Evolutionary conservation across 2,888 invertebrate species (phyloP), one percentile per base, ranked within the genome.

Genomic region (Girardia tigrina): DNA sequence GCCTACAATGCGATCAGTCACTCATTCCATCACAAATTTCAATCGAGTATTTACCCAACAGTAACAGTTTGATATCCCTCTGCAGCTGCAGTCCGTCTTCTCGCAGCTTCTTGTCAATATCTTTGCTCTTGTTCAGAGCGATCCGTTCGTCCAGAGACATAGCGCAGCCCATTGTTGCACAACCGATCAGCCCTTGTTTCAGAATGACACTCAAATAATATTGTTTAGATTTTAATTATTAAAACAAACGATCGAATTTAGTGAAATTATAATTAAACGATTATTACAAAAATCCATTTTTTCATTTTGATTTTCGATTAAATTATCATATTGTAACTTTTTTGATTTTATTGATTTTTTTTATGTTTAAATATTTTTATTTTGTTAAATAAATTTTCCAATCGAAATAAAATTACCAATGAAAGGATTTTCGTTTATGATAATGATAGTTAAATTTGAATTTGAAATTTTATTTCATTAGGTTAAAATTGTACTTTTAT

Each of bases 121-220:
- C 90, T 87, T 92, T 91, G 88, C 92, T 94, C 86, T 94, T 89
- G 86, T 94, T 95, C 86, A 92, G 89, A 84, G 97, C 95, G 85
- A 92, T 93, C 87, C 95, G 89, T 88, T 98, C 97, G 87, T 98
- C 97, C 82, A 94, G 94, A 87, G 94, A 95, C 90, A 95, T 92
- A 86, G 95, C 93, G 88, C 97, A 97, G 88, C 95, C 95, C 95
- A 97, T 95, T 77, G n/a, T 78, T 80, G 16, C 16, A 36, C 8
- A 36, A 36, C 16, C 16, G 16, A 16, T 36, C 8, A 36, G 16
- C 16, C 36, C 36, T 16, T 36, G 36, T 36, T 36, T 36, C 36
- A 36, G 36, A 36, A 36, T 36, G 16, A 36, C 16, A 36, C 8
- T 36, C 36, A 36, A 36, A 36, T 36, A 36, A 36, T 36, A 36